A percentile compares a stretch with the other conserved stretches of the same genome.
phyloP scores from a whole-genome alignment of 2,888 invertebrate species.

The Tipula helvola region DNA sequence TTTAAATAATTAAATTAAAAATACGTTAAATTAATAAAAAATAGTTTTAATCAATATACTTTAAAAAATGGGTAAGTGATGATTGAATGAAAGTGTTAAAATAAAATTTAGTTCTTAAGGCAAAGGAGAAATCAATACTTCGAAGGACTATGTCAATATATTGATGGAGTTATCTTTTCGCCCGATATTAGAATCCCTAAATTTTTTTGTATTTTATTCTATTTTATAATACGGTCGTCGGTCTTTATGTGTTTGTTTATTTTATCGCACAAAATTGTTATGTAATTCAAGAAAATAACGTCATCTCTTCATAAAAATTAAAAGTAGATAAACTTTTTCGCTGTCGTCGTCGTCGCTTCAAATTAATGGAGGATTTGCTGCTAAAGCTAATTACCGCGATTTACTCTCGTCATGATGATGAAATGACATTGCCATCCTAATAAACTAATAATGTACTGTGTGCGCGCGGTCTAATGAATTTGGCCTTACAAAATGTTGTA shows the following conservation, averaged over 20 bases:
- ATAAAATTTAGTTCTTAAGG: neutral
- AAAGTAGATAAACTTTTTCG: neutral
- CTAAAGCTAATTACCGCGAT: neutral
- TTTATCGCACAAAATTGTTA: neutral
- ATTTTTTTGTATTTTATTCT: neutral
- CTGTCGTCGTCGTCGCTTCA: neutral
- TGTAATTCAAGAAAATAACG: neutral
- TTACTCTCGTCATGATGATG: neutral
- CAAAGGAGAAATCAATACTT: neutral
- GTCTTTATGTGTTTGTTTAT: neutral
- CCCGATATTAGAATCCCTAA: neutral
- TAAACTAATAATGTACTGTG: neutral
- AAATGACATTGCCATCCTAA: neutral
- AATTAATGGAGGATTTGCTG: neutral
- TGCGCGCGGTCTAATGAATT: neutral
- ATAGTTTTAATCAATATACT: neutral
- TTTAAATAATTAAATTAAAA: neutral
- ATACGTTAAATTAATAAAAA: neutral
- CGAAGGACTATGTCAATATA: neutral
- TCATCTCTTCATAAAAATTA: neutral
- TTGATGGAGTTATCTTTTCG: neutral
- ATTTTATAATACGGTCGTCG: neutral
- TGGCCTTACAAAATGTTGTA: neutral
- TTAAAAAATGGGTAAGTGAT: neutral
- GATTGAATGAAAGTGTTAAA: neutral